Conservation (phyloP, 2,888 invertebrate genomes). For the Deilephila elpenor region DNA sequence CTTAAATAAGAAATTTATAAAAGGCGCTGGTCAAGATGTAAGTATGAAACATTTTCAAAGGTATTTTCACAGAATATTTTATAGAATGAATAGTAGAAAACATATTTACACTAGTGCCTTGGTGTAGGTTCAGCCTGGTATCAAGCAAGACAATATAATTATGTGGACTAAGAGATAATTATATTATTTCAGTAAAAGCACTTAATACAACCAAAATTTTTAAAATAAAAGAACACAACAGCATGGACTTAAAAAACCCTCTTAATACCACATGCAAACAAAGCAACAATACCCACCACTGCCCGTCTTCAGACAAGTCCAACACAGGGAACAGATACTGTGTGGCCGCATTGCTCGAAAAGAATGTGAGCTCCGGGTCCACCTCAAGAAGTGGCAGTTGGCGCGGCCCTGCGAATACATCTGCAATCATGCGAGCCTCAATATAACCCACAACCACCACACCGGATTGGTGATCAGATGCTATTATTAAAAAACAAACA, state of each 20-base stretch:
- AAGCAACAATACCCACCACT: constrained; percentile 59
- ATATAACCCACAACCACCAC: constrained; percentile 22
- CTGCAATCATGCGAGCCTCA: constrained; percentile 59
- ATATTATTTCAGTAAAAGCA: no score
- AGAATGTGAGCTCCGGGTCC: constrained; percentile 86
- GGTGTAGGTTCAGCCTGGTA: no score
- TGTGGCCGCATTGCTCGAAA: constrained; percentile 89
- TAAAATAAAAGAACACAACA: background rate
- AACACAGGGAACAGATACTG: constrained; percentile 85
- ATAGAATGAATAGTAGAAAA: no score
- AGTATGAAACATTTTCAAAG: no score
- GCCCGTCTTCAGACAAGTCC: constrained; percentile 66
- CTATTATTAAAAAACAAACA: background rate
- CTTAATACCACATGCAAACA: constrained; percentile 7
- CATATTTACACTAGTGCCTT: no score
- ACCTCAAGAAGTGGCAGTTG: constrained; percentile 88
- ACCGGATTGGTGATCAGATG: background rate
- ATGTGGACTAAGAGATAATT: no score
- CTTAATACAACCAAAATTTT: background rate
- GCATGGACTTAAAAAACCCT: background rate
- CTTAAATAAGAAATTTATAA: no score
- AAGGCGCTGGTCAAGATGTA: no score
- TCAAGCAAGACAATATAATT: no score
- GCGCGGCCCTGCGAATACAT: constrained; percentile 79
- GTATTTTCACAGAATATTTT: no score